Conservation (phyloP, 2,113 vertebrate genomes). For the Spea multiplicata region DNA sequence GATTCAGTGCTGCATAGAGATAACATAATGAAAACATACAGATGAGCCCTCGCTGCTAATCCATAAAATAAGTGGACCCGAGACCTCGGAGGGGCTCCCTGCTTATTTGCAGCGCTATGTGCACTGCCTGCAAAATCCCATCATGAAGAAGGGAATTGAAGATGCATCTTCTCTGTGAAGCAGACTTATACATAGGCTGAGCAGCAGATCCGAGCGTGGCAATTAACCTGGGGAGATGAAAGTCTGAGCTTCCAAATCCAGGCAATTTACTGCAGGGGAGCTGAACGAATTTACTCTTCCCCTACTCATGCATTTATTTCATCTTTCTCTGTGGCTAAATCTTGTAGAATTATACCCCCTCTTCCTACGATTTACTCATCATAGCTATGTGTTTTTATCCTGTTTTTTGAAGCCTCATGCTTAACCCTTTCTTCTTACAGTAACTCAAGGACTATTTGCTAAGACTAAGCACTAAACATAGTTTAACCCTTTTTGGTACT, state of each 20-base stretch:
- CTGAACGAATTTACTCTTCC: constrained; percentile 38
- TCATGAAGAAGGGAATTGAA: constrained; percentile 24
- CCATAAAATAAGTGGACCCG: neutral
- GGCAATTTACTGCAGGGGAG: constrained; percentile 59
- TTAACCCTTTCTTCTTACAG: too few relatives aligned
- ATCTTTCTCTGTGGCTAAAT: constrained; percentile 4
- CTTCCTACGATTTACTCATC: too few relatives aligned
- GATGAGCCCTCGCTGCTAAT: neutral
- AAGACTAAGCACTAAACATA: too few relatives aligned
- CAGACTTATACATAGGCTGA: constrained; percentile 20
- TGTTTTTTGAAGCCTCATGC: too few relatives aligned
- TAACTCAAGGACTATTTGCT: too few relatives aligned
- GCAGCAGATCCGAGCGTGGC: constrained; percentile 59
- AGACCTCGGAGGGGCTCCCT: constrained; percentile 28
- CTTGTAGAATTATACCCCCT: too few relatives aligned
- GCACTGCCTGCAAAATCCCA: constrained; percentile 34
- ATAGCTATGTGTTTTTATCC: too few relatives aligned
- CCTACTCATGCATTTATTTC: constrained; percentile 37
- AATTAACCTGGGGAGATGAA: constrained; percentile 70
- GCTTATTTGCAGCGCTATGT: constrained; percentile 36
- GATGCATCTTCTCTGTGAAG: constrained; percentile 27
- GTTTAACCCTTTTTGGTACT: too few relatives aligned
- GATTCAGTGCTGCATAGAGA: constrained; percentile 22
- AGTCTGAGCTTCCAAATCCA: constrained; percentile 64
- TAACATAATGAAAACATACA: constrained; percentile 27